phyloP scores from a whole-genome alignment of 1,140 invertebrate genomes.

The Macrostomum lignano region DNA sequence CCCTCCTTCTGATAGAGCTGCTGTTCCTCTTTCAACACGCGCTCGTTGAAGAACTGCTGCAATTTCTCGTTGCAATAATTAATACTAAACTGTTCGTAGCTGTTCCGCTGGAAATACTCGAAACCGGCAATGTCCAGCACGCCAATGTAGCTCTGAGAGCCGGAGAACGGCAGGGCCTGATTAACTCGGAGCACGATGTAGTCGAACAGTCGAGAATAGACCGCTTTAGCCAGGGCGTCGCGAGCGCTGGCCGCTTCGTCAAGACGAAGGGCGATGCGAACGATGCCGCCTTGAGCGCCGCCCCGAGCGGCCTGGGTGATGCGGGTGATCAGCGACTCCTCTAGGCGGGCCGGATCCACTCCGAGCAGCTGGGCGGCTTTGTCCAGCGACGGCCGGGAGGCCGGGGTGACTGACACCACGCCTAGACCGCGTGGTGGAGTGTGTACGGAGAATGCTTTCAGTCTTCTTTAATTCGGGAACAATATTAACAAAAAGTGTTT shows the following conservation, averaged over 20 bases:
- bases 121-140: constrained; percentile 92
- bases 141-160: constrained; percentile 46
- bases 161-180: constrained; percentile 53
- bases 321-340: constrained; percentile 51
- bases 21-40: constrained; percentile 42
- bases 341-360: constrained; percentile 50
- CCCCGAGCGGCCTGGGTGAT: constrained; percentile 80
- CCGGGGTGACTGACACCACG: constrained; percentile 40
- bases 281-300: constrained; percentile 75
- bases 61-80: constrained; percentile 97
- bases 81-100: constrained; percentile 66
- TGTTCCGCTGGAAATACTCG: constrained; percentile 77
- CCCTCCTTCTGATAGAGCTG: constrained; percentile 69
- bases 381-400: constrained; percentile 38
- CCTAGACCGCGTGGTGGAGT: no score
- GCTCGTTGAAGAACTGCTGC: constrained; percentile 62
- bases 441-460: no score
- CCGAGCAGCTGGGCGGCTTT: constrained; percentile 45
- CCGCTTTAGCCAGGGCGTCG: constrained; percentile 76
- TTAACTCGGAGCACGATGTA: constrained; percentile 67
- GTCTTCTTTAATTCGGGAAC: no score
- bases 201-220: constrained; percentile 80
- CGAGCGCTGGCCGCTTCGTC: constrained; percentile 72
- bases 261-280: constrained; percentile 7
- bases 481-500: no score